Evolutionary conservation across 1,140 invertebrate species (phyloP).

Genomic region (Mizuhopecten yessoensis): DNA sequence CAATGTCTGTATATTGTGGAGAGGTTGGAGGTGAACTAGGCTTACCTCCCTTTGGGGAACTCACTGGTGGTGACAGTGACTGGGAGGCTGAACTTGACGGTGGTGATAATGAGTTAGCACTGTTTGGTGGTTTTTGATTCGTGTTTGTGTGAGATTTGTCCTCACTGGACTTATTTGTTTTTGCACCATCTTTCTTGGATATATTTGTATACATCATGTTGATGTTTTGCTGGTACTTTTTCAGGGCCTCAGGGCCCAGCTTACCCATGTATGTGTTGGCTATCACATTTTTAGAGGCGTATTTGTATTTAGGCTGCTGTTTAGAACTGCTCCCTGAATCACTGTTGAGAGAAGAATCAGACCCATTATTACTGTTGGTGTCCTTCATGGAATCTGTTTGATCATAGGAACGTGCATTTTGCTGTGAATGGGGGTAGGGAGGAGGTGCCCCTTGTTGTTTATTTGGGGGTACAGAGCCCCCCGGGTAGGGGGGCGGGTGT

Average conservation of each 20-base stretch:
- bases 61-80: conserved; percentile 47
- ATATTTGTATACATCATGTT: conserved; percentile 68
- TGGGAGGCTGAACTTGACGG: conserved; percentile 49
- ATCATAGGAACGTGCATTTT: not conserved
- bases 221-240: conserved; percentile 76
- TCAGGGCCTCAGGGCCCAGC: conserved; percentile 73
- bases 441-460: not conserved
- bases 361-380: conserved; percentile 15
- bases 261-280: conserved; percentile 82
- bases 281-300: conserved; percentile 82
- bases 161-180: conserved; percentile 38
- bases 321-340: conserved; percentile 4
- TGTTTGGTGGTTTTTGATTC: conserved; percentile 56
- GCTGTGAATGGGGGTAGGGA: not conserved
- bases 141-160: conserved; percentile 51
- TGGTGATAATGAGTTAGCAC: conserved; percentile 46
- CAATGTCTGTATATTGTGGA: conserved; percentile 75
- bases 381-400: conserved; percentile 37
- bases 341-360: conserved; percentile 41
- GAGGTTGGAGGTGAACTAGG: conserved; percentile 65
- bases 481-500: not conserved
- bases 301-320: conserved; percentile 73
- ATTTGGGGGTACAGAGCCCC: not conserved
- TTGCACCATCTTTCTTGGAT: conserved; percentile 42
- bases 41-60: conserved; percentile 40